Percentiles rank a stretch among this genome's conserved stretches.
phyloP scores from a whole-genome alignment of 2,113 vertebrate species.

The Rissa tridactyla region DNA sequence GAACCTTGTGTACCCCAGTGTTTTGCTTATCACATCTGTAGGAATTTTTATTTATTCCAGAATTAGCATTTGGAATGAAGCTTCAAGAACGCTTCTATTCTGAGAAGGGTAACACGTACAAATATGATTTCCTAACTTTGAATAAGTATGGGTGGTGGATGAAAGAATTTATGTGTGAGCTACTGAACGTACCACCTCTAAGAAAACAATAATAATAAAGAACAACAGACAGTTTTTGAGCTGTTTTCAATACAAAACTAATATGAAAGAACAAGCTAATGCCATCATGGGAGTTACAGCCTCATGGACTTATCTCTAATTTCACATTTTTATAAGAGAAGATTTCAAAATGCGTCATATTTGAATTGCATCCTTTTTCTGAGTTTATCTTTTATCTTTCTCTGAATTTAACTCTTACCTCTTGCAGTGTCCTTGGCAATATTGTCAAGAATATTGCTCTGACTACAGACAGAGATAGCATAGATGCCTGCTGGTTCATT shows the following conservation, averaged over 20 bases:
- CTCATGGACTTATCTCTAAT: background rate
- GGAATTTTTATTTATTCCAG: background rate
- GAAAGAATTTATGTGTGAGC: background rate
- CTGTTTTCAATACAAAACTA: background rate
- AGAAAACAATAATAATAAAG: background rate
- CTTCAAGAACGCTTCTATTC: background rate
- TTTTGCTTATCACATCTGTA: background rate
- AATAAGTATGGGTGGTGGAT: background rate
- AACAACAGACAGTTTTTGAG: background rate
- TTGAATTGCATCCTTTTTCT: background rate
- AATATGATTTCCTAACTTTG: background rate
- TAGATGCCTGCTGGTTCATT: background rate
- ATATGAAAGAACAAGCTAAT: background rate
- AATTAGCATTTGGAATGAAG: background rate
- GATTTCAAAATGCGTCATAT: background rate
- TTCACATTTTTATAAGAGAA: background rate
- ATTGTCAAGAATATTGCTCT: background rate
- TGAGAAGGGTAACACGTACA: background rate
- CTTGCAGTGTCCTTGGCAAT: background rate
- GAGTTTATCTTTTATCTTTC: background rate
- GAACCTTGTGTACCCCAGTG: background rate
- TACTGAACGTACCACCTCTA: background rate
- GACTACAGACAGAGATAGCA: background rate
- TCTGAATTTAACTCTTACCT: background rate
- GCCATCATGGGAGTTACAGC: background rate